Evolutionary conservation across 2,888 invertebrate species (phyloP), one percentile per base, ranked within the genome.

Genomic region (Stenotaenia linearis): DNA sequence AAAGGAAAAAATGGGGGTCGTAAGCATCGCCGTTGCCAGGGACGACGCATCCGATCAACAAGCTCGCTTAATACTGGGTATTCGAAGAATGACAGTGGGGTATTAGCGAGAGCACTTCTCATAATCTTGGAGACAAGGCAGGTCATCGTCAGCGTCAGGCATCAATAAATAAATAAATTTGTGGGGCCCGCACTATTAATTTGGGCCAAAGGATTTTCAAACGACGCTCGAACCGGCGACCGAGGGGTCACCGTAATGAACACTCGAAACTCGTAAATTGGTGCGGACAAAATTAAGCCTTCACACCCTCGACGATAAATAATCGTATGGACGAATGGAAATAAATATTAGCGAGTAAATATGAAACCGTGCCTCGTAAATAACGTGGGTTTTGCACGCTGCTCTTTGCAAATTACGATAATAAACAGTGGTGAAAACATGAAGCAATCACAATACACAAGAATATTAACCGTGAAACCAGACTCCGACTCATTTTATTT

Each of bases 131-230:
- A 69, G 69, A 69, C 69, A 69, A 69, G 69, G 15, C 69, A 69
- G 69, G 69, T 69, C 69, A 69, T 25, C 69, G 25, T 69, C 25
- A 28, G 69, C 25, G 69, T n/a, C 50, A 69, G 25, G 69, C 69
- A 69, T 69, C 69, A 69, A 69, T 69, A 69, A 69, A 69, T 69
- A 69, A 69, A 69, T 69, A 69, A 69, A 69, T 69, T 69, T 69
- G 69, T 69, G 69, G 69, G 69, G 12, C 25, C 25, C 15, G 69
- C 12, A 12, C 69, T 23, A 69, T 69, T 69, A 69, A 69, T 69
- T 69, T 69, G 12, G 5, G 25, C 28, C 69, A 28, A 25, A 69
- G 69, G 69, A 69, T 69, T 69, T 69, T 25, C 69, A 69, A 69
- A 69, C n/a, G 69, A 69, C 45, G 45, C 12, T 45, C 4, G 12